Evolutionary conservation across 2,888 invertebrate genomes (phyloP), one percentile per base, ranked within the genome.

Genomic region (Pelosia muscerda): DNA sequence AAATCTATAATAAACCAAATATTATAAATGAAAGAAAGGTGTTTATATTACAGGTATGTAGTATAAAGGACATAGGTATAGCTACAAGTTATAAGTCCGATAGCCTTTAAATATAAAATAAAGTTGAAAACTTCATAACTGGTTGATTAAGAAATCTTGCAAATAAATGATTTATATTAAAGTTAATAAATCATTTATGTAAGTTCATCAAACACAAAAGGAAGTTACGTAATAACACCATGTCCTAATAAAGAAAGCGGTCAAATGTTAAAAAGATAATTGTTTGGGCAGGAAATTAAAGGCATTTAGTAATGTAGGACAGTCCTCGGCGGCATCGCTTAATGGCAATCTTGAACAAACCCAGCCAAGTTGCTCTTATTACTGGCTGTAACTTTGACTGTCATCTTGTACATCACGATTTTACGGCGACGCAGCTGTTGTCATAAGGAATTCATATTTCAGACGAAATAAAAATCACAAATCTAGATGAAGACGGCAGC

Each of bases 181-280:
- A 70, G 5, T 26, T 49, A 26, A 60, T n/a, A 15, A 61, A 61
- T 49, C 25, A 49, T 61, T 19, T 49, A 23, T 64, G 66, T 42
- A 23, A 69, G 62, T 57, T 59, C 60, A 70, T 63, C 26, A 66
- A 69, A 34, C 23, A 72, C 70, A 73, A 81, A 84, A 84, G 90
- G 90, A 90, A 86, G 88, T 92, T 92, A 84, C 86, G 84, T 84
- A 91, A 93, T 83, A 76, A 81, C 75, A 83, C 82, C 85, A 87
- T 87, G 88, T 87, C 85, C 83, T 84, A 86, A 88, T 88, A 86
- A 90, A 92, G 93, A 94, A 92, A 93, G 92, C 92, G 94, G 94
- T 94, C 94, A 94, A 91, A 93, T 89, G 94, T 94, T 93, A 94
- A 94, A 87, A 85, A 93, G 92, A 93, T 95, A 95, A 95, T 94